Evolutionary conservation across 37 sponge, comb jelly and placozoan species (phyloP).

Genomic region (Haliclona indistincta): DNA sequence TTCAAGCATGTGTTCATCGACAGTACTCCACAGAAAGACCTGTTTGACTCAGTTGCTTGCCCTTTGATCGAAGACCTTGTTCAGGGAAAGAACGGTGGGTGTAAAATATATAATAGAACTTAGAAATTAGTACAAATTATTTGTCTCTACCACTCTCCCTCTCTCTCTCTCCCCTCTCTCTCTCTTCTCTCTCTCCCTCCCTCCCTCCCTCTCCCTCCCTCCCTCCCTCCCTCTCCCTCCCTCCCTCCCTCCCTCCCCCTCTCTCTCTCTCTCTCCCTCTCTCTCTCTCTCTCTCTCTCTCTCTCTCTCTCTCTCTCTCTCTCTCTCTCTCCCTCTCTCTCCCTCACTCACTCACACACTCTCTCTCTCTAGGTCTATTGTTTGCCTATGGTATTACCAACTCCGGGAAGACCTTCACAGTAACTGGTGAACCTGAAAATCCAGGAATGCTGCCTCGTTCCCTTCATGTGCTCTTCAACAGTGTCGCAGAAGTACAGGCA

Average conservation of each 20-base stretch:
- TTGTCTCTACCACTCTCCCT: too few relatives aligned
- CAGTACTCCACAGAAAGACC: conserved; percentile 55
- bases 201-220: too few relatives aligned
- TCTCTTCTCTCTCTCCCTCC: too few relatives aligned
- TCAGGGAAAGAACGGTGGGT: conserved; percentile 85
- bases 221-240: too few relatives aligned
- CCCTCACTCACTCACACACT: neutral
- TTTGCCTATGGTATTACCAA: conserved; percentile 98
- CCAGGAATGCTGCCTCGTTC: conserved; percentile 91
- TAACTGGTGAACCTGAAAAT: conserved; percentile 88
- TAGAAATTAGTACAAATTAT: too few relatives aligned
- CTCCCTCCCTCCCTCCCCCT: too few relatives aligned
- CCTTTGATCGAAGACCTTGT: conserved; percentile 92
- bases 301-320: conserved; percentile 43
- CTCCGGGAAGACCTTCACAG: conserved; percentile 98
- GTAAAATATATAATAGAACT: too few relatives aligned
- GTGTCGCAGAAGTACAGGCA: conserved; percentile 84
- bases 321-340: conserved; percentile 34
- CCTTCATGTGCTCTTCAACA: conserved; percentile 95
- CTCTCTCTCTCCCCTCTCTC: too few relatives aligned
- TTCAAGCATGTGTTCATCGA: conserved; percentile 84
- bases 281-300: conserved; percentile 20
- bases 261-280: neutral
- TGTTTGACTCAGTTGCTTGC: conserved; percentile 81
- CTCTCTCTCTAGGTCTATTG: conserved; percentile 58